Conservation (phyloP, 2,113 vertebrate genomes). For the Rhadina sibilatrix region DNA sequence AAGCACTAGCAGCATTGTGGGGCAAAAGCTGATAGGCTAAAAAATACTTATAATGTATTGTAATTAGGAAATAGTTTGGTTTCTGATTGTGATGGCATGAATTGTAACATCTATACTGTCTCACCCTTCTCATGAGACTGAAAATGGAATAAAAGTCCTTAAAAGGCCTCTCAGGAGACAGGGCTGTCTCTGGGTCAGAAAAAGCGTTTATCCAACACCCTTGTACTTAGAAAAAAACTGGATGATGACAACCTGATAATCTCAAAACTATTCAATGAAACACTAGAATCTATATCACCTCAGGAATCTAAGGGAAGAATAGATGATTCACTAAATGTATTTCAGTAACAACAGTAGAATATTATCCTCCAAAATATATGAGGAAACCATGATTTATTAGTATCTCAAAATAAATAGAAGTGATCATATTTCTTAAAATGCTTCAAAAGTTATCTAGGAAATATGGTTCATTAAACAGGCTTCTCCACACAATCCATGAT, state of each 20-base stretch:
- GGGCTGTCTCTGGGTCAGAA: too few relatives aligned
- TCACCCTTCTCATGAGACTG: too few relatives aligned
- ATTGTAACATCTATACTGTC: too few relatives aligned
- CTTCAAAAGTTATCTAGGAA: neutral
- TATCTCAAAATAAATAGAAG: neutral
- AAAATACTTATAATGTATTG: too few relatives aligned
- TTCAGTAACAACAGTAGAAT: neutral
- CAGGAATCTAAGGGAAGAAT: neutral
- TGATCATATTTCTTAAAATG: conserved; percentile 3
- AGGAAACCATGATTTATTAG: neutral
- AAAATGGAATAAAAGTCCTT: too few relatives aligned
- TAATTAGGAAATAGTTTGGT: too few relatives aligned
- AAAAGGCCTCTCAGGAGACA: too few relatives aligned
- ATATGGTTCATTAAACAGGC: neutral
- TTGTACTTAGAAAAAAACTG: neutral
- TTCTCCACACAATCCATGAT: neutral
- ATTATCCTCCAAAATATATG: neutral
- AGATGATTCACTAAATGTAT: neutral
- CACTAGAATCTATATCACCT: neutral
- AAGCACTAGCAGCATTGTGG: too few relatives aligned
- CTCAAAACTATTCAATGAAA: neutral
- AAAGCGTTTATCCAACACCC: neutral
- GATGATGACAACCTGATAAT: neutral
- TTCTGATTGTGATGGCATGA: too few relatives aligned
- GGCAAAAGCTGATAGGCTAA: too few relatives aligned